Evolutionary conservation across 1,140 invertebrate species (phyloP).

Genomic region (Cyrtorhinus lividipennis): DNA sequence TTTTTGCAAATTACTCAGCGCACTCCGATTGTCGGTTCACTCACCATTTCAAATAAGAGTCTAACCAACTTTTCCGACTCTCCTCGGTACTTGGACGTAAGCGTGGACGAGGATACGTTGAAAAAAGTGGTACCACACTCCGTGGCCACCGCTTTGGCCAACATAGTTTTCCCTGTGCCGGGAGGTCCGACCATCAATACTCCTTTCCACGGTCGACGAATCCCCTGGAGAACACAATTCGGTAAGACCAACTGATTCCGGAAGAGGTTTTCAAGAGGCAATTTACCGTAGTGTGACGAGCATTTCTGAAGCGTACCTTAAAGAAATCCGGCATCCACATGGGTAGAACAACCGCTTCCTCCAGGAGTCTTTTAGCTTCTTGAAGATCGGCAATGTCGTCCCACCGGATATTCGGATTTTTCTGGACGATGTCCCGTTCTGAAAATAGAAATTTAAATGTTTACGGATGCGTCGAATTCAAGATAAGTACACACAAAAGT

Average conservation of each 20-base stretch:
- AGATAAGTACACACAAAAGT: too few relatives aligned
- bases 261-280: neutral
- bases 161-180: conserved; percentile 97
- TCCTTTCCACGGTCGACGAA: conserved; percentile 83
- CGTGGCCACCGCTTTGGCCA: conserved; percentile 98
- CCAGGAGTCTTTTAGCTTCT: conserved; percentile 85
- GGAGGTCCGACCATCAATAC: conserved; percentile 95
- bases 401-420: conserved; percentile 94
- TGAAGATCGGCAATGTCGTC: conserved; percentile 93
- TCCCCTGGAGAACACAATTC: conserved; percentile 62
- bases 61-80: conserved; percentile 98
- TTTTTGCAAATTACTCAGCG: too few relatives aligned
- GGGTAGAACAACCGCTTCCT: conserved; percentile 95
- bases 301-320: conserved; percentile 46
- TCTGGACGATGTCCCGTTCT: conserved; percentile 95
- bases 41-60: conserved; percentile 94
- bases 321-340: conserved; percentile 99
- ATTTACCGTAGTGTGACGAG: conserved; percentile 5
- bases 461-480: too few relatives aligned
- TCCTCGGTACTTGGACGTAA: conserved; percentile 96
- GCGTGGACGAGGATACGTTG: conserved; percentile 92
- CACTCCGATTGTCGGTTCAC: too few relatives aligned
- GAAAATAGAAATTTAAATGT: too few relatives aligned
- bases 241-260: conserved; percentile 24
- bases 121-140: conserved; percentile 99